phyloP scores from a whole-genome alignment of 2,797 vertebrate genomes.

The Sebastes taczanowskii region DNA sequence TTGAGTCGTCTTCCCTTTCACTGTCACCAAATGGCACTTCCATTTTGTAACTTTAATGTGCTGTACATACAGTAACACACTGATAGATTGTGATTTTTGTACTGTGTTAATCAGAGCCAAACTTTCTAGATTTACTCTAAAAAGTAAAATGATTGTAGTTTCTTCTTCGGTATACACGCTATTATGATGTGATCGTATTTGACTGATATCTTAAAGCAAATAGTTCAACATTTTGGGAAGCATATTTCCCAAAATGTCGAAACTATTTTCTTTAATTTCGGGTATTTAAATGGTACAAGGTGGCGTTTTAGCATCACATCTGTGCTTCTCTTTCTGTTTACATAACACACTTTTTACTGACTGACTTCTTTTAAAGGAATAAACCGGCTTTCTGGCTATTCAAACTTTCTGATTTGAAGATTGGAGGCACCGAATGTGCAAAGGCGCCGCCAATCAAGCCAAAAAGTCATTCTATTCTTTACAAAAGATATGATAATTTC shows the following conservation, averaged over 20 bases:
- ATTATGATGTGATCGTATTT: conserved; percentile 8
- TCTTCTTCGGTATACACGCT: background rate
- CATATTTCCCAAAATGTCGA: background rate
- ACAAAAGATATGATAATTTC: background rate
- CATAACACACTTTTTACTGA: conserved; percentile 7
- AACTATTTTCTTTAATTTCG: background rate
- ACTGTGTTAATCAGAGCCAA: conserved; percentile 32
- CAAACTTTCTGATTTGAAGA: background rate
- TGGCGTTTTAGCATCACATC: conserved; percentile 5
- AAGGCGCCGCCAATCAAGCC: background rate
- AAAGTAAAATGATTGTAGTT: conserved; percentile 23
- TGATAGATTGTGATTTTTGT: conserved; percentile 49
- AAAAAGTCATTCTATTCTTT: background rate
- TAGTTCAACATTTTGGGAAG: background rate
- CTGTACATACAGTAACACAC: conserved; percentile 42
- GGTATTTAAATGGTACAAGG: background rate
- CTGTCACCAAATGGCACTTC: conserved; percentile 42
- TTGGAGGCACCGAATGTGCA: background rate
- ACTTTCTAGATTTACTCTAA: conserved; percentile 27
- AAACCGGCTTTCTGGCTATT: background rate
- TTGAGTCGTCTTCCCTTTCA: conserved; percentile 45
- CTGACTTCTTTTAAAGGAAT: conserved; percentile 23
- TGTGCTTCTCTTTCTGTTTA: conserved; percentile 39
- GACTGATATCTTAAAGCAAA: background rate
- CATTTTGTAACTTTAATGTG: conserved; percentile 29